These are phyloP conservation scores for Leptobrachium ailaonicum DNA, from an alignment of 2,113 vertebrate species.

Conservation along the genomic window DNA sequence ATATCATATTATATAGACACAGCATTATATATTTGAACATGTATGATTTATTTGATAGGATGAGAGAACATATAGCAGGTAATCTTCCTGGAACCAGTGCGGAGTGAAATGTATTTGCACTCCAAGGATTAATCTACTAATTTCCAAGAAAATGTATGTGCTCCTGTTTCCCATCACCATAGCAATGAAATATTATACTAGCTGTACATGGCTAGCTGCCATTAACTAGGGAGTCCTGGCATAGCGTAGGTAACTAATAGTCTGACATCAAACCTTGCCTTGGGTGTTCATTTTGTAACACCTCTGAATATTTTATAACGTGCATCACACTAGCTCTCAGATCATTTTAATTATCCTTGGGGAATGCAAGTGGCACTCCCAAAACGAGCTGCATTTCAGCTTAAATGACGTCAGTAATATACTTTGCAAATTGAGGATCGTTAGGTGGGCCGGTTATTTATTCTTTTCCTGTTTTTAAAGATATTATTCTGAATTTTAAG, in stretches of 20 bases:
- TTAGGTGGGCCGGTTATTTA: constrained; percentile 57
- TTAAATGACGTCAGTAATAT: constrained; percentile 49
- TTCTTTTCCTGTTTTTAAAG: too few relatives aligned
- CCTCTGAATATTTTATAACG: constrained; percentile 17
- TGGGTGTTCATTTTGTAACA: constrained; percentile 58
- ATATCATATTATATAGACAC: too few relatives aligned
- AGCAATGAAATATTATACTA: constrained; percentile 11
- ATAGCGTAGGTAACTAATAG: constrained; percentile 57
- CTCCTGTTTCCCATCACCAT: not conserved
- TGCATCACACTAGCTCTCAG: constrained; percentile 17
- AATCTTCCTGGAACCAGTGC: too few relatives aligned
- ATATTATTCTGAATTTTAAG: too few relatives aligned
- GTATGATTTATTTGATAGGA: too few relatives aligned
- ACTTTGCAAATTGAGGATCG: constrained; percentile 47
- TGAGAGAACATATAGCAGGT: too few relatives aligned
- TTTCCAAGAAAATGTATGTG: not conserved
- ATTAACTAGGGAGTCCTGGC: constrained; percentile 51
- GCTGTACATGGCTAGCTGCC: constrained; percentile 13
- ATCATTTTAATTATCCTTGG: constrained; percentile 27
- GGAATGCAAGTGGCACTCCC: constrained; percentile 42
- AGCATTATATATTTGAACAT: too few relatives aligned
- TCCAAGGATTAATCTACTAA: too few relatives aligned
- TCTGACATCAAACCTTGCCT: constrained; percentile 59
- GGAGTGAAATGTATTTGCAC: too few relatives aligned
- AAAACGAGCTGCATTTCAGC: constrained; percentile 45